Evolutionary conservation across 2,888 invertebrate genomes (phyloP).

Genomic region (Phytoseiulus persimilis): DNA sequence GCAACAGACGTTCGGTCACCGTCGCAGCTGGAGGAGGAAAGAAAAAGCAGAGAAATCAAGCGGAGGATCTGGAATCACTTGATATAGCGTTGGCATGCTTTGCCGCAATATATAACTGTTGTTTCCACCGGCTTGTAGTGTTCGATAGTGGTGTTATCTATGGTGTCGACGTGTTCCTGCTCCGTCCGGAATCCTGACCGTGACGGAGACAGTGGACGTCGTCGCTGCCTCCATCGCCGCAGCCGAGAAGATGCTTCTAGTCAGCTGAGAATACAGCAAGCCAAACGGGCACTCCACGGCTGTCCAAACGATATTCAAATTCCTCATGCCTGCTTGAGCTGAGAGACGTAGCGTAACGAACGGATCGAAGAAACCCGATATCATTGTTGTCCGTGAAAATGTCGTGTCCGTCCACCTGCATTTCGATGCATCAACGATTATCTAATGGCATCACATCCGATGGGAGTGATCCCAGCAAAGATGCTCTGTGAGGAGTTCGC

Average conservation of each 20-base stretch:
- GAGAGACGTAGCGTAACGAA: background rate
- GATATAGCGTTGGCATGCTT: background rate
- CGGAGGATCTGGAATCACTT: background rate
- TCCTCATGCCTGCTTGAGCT: background rate
- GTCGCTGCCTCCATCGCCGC: no score
- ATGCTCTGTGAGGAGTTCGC: no score
- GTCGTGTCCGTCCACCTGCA: background rate
- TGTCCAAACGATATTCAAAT: background rate
- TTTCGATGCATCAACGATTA: background rate
- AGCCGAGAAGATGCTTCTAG: background rate
- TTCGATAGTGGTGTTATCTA: background rate
- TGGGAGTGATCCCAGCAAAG: background rate
- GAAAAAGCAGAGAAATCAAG: background rate
- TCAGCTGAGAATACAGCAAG: background rate
- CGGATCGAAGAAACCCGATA: background rate
- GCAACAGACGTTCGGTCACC: background rate
- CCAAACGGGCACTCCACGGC: background rate
- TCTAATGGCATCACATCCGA: background rate
- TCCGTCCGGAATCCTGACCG: background rate
- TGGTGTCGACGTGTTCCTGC: background rate
- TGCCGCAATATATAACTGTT: background rate
- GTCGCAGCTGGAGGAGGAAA: background rate
- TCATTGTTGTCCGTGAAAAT: background rate
- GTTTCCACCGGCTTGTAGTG: background rate
- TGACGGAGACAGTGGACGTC: background rate